Conservation (phyloP, 2,888 invertebrate species). For the Orchesella flavescens region DNA sequence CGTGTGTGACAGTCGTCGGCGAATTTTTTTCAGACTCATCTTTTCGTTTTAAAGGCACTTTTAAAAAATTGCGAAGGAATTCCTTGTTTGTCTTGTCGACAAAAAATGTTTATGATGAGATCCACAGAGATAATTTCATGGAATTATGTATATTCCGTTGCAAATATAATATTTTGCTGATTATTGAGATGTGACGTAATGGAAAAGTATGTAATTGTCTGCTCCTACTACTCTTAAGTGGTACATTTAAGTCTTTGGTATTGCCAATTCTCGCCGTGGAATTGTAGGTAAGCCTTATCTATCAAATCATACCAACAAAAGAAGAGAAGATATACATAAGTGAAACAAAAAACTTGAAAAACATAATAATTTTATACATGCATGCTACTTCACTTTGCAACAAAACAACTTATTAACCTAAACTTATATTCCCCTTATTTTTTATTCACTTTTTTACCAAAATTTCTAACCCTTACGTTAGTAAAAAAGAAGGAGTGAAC, state of each 20-base stretch:
- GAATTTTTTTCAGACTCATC: constrained; percentile 73
- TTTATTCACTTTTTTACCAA: no score
- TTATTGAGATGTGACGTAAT: neutral
- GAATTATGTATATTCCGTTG: neutral
- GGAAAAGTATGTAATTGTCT: constrained; percentile 7
- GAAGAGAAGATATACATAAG: neutral
- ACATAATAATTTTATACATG: neutral
- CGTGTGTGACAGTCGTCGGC: constrained; percentile 73
- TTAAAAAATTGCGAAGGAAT: neutral
- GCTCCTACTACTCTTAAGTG: neutral
- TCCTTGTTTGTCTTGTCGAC: neutral
- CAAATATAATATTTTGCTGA: neutral
- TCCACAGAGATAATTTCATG: constrained; percentile 14
- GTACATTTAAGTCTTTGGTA: neutral
- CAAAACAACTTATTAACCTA: no score
- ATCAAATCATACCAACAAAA: neutral
- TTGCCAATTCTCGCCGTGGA: neutral
- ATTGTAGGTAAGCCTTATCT: neutral
- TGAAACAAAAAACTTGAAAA: neutral
- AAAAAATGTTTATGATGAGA: constrained; percentile 17
- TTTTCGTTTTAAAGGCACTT: constrained; percentile 54
- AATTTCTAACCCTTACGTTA: no score
- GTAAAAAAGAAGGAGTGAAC: no score
- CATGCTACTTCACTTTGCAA: neutral
- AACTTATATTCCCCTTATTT: no score